Evolutionary conservation across 1,140 invertebrate genomes (phyloP), one percentile per base, ranked within the genome.

Genomic region (Cotesia chilonis): DNA sequence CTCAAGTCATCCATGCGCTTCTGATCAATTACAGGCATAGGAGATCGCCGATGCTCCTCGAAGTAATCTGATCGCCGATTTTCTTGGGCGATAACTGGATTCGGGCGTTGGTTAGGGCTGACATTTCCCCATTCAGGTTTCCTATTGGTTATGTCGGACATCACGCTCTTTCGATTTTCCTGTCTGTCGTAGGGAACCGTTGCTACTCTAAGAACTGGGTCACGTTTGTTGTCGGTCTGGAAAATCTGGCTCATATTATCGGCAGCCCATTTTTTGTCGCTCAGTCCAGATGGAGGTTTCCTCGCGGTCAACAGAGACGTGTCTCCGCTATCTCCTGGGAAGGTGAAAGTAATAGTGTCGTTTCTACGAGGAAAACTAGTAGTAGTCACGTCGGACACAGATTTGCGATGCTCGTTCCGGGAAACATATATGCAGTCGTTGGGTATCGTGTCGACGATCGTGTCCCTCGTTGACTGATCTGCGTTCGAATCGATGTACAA

Each of bases 21-120:
- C 0, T 79, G 78, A 9, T 87, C 85, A 0, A 84, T 72, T 7
- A 47, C 41, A 41, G 79, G 85, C 82, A 87, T 83, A 0, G 86
- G 84, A 0, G 84, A 87, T n/a, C 84, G 73, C 66, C 84, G 80
- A n/a, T 87, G 84, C 17, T 87, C 86, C 10, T 87, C 86, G 38
- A 86, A 86, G 67, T 85, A 85, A 78, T 87, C 85, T 0, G 84
- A 85, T 37, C 86, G 71, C 68, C 84, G 79, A 47, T 82, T 83
- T 72, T 87, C 86, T 72, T 82, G 81, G 9, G 83, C 63, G 4
- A 82, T 78, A n/a, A 67, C 60, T 55, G 72, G 28, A 28, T 28
- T 28, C 28, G 28, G 4, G 66, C 84, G 78, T 70, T 85, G 83
- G 82, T 85, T 85, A 4, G 84, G 82, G 71, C 82, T 85, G 12